Evolutionary conservation across 1,140 invertebrate genomes (phyloP), one percentile per base, ranked within the genome.

Genomic region (Caenorhabditis briggsae): DNA sequence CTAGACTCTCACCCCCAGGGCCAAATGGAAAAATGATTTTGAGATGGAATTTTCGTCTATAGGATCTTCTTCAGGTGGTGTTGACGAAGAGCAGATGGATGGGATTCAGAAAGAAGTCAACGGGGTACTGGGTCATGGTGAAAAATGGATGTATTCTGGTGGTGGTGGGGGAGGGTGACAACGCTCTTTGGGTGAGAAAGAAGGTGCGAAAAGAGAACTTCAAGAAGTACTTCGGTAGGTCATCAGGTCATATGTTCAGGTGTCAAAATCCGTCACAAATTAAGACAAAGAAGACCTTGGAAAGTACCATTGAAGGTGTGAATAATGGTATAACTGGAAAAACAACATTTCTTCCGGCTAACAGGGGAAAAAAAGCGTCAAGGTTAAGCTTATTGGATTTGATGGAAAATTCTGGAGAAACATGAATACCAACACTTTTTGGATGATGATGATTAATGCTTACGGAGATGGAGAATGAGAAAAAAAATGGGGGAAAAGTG

Each of bases 91-190:
- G 23, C 43, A n/a, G 50, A 11, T n/a, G 50, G 70, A 48, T 78
- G 70, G 33, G 9, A 20, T 33, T 23, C 12, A 61, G 9, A 23
- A 43, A n/a, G 23, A 46, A 78, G 70, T 50, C 70, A 78, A 46
- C 70, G 70, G 70, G 70, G 46, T 78, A 78, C 70, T 78, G 46
- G 70, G 70, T 78, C 70, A 78, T 50, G 70, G 25, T 53, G 70
- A 50, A 48, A 78, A 78, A 78, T 78, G 43, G 43, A 50, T 53
- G 25, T 9, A 33, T 33, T 33, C 12, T 23, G 43, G 46, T 20
- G n/a, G 18, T 11, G 70, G n/a, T 2, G 56, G 56, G n/a, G 56
- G 59, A 61, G 59, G 59, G 59, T 61, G 59, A 61, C 23, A 25
- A 61, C 25, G n/a, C n/a, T 53, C 11, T 12, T 16, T 58, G 56